Evolutionary conservation across 2,797 vertebrate genomes (phyloP).

Genomic region (Cetoscarus ocellatus): DNA sequence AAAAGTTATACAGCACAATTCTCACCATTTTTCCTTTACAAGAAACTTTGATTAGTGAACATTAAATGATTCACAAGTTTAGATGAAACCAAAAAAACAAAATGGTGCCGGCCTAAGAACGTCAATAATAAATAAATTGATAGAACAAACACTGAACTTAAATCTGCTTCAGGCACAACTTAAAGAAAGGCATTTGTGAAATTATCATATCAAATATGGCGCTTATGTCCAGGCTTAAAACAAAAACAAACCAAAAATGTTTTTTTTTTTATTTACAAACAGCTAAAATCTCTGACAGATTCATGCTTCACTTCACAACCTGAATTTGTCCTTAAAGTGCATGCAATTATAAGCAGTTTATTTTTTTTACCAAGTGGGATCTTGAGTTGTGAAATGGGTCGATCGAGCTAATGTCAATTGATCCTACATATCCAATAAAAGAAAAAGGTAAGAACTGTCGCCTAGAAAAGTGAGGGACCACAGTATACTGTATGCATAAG

Average conservation of each 20-base stretch:
- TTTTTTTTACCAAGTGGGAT: constrained; percentile 87
- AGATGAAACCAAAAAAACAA: constrained; percentile 72
- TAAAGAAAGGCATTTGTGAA: constrained; percentile 89
- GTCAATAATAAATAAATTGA: constrained; percentile 76
- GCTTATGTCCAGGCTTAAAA: constrained; percentile 78
- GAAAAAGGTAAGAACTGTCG: constrained; percentile 74
- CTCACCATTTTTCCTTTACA: constrained; percentile 88
- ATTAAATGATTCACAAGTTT: constrained; percentile 85
- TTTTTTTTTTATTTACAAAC: constrained; percentile 99
- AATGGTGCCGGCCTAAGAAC: constrained; percentile 78
- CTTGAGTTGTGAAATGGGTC: constrained; percentile 92
- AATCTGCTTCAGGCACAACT: constrained; percentile 86
- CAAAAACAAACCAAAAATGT: constrained; percentile 67
- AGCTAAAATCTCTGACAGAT: constrained; percentile 99
- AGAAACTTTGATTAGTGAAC: constrained; percentile 85
- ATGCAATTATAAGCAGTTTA: constrained; percentile 95
- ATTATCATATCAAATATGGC: constrained; percentile 83
- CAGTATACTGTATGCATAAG: constrained; percentile 92
- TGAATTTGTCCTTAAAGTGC: constrained; percentile 99
- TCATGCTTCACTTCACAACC: constrained; percentile 96
- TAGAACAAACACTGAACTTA: constrained; percentile 75
- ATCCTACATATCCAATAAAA: constrained; percentile 80
- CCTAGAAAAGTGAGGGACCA: constrained; percentile 85
- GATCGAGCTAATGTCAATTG: constrained; percentile 89
- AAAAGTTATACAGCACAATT: constrained; percentile 90